These are phyloP conservation scores for Nebria ingens DNA, from an alignment of 1,140 invertebrate genomes.

Conservation along the genomic window DNA sequence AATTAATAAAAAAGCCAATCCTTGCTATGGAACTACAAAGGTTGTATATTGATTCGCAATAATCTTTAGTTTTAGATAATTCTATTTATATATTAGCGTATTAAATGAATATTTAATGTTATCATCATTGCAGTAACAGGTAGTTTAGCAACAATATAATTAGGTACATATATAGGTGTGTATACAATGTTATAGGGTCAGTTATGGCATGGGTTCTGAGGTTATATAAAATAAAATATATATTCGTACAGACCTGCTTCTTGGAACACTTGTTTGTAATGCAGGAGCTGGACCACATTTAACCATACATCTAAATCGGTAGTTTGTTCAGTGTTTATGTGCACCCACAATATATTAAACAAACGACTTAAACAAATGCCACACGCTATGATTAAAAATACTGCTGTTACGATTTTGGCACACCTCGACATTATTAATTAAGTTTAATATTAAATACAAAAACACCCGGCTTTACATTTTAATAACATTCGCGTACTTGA, in stretches of 20 bases:
- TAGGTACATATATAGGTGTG: no score
- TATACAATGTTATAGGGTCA: no score
- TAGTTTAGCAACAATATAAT: no score
- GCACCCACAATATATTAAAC: slow-evolving; percentile 1
- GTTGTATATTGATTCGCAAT: no score
- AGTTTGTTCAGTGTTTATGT: neutral
- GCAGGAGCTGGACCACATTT: slow-evolving; percentile 52
- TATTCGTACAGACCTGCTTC: slow-evolving; percentile 55
- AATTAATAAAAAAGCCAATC: no score
- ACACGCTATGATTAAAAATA: slow-evolving; percentile 6
- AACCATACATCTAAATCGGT: slow-evolving; percentile 57
- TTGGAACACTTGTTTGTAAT: slow-evolving; percentile 55
- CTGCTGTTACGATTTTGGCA: slow-evolving; percentile 9
- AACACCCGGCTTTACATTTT: neutral
- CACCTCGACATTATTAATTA: slow-evolving; percentile 4
- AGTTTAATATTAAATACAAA: no score
- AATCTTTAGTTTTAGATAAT: no score
- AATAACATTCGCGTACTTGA: neutral
- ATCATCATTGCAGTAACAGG: no score
- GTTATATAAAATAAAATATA: slow-evolving; percentile 12
- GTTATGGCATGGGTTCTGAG: no score
- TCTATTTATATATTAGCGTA: no score
- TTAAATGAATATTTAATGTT: no score
- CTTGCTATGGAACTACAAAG: no score
- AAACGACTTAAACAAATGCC: slow-evolving; percentile 5